Evolutionary conservation across 1,140 invertebrate species (phyloP), one percentile per base, ranked within the genome.

Genomic region (Dendroctonus ponderosae): DNA sequence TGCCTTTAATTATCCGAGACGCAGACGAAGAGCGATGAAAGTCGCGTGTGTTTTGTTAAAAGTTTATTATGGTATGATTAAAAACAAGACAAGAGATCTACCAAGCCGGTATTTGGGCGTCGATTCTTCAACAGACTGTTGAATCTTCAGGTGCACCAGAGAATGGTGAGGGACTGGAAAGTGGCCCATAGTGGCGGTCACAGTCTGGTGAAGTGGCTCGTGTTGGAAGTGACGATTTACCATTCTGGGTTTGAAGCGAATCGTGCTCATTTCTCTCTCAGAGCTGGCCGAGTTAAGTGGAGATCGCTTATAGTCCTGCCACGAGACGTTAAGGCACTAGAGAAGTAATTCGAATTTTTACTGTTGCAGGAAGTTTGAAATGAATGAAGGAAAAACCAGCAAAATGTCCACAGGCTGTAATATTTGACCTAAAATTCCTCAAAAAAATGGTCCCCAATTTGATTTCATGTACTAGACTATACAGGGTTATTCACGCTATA

Each of bases 31-130:
- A 62, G 49, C 49, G 49, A 62, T 8, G 50, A 62, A 62, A 62
- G 46, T 60, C 58, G 60, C 60, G 60, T 62, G 49, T 26, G 49
- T 62, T 62, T 62, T 42, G 60, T 62, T 62, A 62, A 62, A 62
- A 52, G 50, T 63, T 41, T 53, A 63, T 41, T 53, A 63, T 56
- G 50, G 51, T 46, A 56, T 63, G 61, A 53, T 63, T 63, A 63
- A 63, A 63, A 63, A 63, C 51, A 54, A 63, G 50, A 54, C 54
- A 62, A 62, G 59, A 62, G 46, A 62, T 51, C 50, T 40, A 9
- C 41, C 44, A 54, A 26, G 40, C 61, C 61, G 51, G 61, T 54
- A 54, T 54, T 44, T 54, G 15, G 61, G 42, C 37, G 44, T n/a
- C 14, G 14, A 46, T 54, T 63, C 61, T 54, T 50, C 60, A 44